Evolutionary conservation across 2,113 vertebrate genomes (phyloP), one percentile per base, ranked within the genome.

Genomic region (Paradisaea rubra): DNA sequence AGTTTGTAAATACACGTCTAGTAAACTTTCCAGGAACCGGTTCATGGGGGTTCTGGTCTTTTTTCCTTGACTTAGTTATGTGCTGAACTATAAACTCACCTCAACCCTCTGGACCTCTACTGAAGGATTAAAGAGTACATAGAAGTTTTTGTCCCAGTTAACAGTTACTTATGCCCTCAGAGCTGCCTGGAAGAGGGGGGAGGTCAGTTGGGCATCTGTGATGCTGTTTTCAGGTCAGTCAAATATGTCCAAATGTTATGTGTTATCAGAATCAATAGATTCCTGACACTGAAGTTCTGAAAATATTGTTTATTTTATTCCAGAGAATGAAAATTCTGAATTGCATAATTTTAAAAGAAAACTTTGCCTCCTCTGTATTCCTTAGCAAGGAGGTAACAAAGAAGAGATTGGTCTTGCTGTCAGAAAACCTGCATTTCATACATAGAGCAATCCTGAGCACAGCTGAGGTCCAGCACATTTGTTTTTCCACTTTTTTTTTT

Each of bases 391-490:
- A 63, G 54, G 22, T 42, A 81, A 47, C 3, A 79, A 77, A 66
- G 57, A 88, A 64, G 10, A 78, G 13, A 13, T 28, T 64, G 28
- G 13, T 13, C 54, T 53, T 82, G 15, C 20, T 54, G 31, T 72
- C 63, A 85, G 66, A 85, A 82, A 56, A 69, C 5, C 16, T 50
- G 15, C 4, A 35, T 42, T 73, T 86, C 23, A 30, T 70, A 71
- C n/a, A 52, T 5, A 31, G 33, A 68, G 19, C 14, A 85, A 79
- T 56, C 33, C 27, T 85, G 41, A 74, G 49, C 45, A 79, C 59
- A 91, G 60, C 49, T 64, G 52, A 89, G n/a, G 20, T 88, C n/a
- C 54, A 63, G 30, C 11, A 61, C 16, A 66, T 83, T 96, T 76
- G 9, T 80, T 30, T 86, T 50, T 25, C 33, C 7, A 8, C 4